Evolutionary conservation across 2,113 vertebrate genomes (phyloP).

Genomic region (Anguilla rostrata): DNA sequence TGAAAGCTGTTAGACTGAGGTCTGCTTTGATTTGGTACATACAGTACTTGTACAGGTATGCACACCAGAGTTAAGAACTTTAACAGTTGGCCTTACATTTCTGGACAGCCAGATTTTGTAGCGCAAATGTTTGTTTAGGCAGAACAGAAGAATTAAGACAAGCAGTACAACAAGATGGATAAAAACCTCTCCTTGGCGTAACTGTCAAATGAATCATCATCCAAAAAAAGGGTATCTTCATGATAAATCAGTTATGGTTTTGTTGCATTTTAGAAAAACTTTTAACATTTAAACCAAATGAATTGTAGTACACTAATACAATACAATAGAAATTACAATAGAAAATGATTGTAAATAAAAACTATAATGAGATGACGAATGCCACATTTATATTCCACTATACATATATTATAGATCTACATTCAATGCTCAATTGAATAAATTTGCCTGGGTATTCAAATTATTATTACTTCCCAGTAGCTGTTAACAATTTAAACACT

Average conservation of each 20-base stretch:
- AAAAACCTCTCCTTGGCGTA: background rate
- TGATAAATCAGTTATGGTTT: background rate
- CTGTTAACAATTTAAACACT: background rate
- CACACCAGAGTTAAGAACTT: background rate
- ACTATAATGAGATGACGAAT: slow-evolving; percentile 61
- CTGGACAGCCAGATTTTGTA: background rate
- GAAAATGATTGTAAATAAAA: background rate
- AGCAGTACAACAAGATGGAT: background rate
- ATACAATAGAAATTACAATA: background rate
- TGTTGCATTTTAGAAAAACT: background rate
- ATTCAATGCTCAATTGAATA: slow-evolving; percentile 60
- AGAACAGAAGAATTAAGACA: background rate
- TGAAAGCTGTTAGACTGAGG: background rate
- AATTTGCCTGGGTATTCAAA: slow-evolving; percentile 38
- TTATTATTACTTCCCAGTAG: background rate
- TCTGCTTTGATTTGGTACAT: background rate
- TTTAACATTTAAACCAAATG: background rate
- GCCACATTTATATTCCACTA: slow-evolving; percentile 66
- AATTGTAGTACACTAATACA: background rate
- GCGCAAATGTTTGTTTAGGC: background rate
- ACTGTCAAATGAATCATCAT: background rate
- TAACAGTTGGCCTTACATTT: background rate
- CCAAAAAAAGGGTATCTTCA: background rate
- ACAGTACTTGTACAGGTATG: background rate
- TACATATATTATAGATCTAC: slow-evolving; percentile 74